A percentile compares a stretch with the other conserved stretches of the same genome.
These are phyloP conservation scores for Phenacoccus solenopsis DNA, from an alignment of 1,140 invertebrate species.

Conservation along the genomic window DNA sequence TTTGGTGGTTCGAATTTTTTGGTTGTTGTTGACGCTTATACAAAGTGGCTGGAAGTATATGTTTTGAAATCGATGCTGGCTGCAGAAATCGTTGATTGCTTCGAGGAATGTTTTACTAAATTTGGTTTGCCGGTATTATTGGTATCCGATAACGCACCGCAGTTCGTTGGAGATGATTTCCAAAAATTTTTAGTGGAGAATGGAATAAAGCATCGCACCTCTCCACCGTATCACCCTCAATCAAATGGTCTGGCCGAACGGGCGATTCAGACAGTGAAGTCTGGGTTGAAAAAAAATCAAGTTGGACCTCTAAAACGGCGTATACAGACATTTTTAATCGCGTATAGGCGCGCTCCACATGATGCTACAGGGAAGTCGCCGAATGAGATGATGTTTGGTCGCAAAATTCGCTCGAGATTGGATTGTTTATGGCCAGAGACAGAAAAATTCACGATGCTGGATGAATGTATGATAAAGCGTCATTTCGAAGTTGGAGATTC, in stretches of 20 bases:
- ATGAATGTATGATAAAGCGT: neutral
- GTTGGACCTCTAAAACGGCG: neutral
- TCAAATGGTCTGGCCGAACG: constrained; percentile 24
- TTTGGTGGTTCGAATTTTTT: neutral
- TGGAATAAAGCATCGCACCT: constrained; percentile 13
- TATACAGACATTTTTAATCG: constrained; percentile 19
- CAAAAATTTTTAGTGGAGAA: neutral
- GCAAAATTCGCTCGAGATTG: constrained; percentile 18
- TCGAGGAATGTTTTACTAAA: constrained; percentile 29
- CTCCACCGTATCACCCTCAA: constrained; percentile 19
- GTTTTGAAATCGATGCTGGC: neutral
- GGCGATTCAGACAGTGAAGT: constrained; percentile 20
- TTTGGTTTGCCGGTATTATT: constrained; percentile 29
- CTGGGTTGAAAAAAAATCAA: neutral
- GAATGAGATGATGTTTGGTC: constrained; percentile 19
- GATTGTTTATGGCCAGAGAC: neutral
- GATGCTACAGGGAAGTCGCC: constrained; percentile 18
- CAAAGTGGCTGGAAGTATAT: constrained; percentile 23
- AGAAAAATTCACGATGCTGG: constrained; percentile 1
- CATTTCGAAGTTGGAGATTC: neutral
- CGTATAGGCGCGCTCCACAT: constrained; percentile 20
- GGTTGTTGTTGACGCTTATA: constrained; percentile 24
- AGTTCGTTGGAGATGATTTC: constrained; percentile 19
- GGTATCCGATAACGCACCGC: constrained; percentile 30
- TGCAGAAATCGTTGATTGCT: constrained; percentile 5